These are phyloP conservation scores for Dermatemys mawii DNA, from an alignment of 2,113 vertebrate genomes.

Conservation along the genomic window DNA sequence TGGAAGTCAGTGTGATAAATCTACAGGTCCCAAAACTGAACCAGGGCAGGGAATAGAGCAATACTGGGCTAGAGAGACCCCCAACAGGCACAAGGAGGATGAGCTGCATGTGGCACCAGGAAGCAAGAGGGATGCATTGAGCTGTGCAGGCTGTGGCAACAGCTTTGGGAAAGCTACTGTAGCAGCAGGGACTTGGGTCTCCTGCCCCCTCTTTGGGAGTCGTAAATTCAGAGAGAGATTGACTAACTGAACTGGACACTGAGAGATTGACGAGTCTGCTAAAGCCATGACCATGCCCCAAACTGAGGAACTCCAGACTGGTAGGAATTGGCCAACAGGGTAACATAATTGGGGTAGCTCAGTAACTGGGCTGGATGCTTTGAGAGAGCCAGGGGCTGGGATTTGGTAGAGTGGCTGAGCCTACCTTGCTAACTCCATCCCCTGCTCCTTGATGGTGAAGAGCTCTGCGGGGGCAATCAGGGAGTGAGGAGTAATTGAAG, in stretches of 20 bases:
- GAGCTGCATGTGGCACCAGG: neutral
- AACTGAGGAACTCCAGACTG: too few species aligned
- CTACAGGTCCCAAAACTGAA: neutral
- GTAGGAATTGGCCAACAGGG: too few species aligned
- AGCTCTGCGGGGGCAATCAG: too few species aligned
- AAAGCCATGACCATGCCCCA: too few species aligned
- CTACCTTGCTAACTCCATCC: too few species aligned
- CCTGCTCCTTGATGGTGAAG: too few species aligned
- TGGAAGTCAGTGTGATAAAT: neutral
- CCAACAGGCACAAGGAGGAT: neutral
- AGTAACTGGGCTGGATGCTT: too few species aligned
- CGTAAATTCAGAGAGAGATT: neutral
- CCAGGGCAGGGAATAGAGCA: neutral
- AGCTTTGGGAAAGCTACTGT: neutral
- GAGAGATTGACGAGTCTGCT: too few species aligned
- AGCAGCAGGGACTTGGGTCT: neutral
- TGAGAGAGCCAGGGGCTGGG: too few species aligned
- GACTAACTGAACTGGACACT: neutral
- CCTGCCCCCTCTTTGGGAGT: neutral
- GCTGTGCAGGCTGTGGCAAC: neutral
- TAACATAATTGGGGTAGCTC: too few species aligned
- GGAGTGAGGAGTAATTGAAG: too few species aligned
- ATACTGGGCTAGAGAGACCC: neutral
- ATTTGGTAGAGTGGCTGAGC: too few species aligned
- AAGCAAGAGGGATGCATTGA: neutral